Conservation (phyloP, 2,113 vertebrate species). For the Elaphurus davidianus region DNA sequence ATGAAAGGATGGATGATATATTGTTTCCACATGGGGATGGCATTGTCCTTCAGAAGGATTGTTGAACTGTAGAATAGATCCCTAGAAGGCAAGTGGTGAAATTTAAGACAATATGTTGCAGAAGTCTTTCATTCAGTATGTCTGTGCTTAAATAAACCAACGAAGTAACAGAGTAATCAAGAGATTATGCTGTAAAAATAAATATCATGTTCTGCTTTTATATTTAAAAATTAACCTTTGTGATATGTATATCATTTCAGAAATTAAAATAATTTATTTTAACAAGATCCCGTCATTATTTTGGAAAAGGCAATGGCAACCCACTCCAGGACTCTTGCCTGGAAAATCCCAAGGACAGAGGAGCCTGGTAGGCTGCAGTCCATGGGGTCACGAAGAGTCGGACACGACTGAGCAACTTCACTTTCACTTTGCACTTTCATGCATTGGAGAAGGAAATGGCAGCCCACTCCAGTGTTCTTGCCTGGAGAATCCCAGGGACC, state of each 20-base stretch:
- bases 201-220: neutral
- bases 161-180: neutral
- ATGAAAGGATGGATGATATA: neutral
- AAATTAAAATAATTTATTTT: neutral
- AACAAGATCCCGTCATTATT: neutral
- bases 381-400: accelerated
- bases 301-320: neutral
- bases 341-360: neutral
- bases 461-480: neutral
- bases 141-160: neutral
- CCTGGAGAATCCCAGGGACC: neutral
- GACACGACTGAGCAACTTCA: neutral
- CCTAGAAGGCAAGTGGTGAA: neutral
- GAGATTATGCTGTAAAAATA: neutral
- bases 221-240: neutral
- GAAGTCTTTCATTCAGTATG: neutral
- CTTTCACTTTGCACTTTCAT: neutral
- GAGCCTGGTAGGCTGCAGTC: neutral
- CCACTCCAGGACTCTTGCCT: neutral
- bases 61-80: neutral
- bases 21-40: neutral
- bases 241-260: neutral
- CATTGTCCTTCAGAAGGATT: neutral
- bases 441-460: neutral
- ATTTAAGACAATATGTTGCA: neutral